Evolutionary conservation across 2,113 vertebrate species (phyloP).

Genomic region (Spheniscus mendiculus): DNA sequence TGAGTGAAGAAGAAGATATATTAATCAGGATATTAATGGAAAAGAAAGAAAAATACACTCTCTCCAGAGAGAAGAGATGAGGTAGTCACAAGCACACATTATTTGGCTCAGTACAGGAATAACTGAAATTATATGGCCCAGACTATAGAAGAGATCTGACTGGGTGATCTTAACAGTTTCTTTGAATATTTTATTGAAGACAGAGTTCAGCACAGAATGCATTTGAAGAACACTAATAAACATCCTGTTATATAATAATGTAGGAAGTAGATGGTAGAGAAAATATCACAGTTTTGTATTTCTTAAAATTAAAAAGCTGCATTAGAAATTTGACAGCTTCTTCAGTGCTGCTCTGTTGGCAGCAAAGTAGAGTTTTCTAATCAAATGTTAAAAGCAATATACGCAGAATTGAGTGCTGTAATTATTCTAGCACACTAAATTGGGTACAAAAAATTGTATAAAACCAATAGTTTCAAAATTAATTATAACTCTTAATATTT

Average conservation of each 20-base stretch:
- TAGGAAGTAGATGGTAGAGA: not conserved
- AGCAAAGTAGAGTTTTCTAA: not conserved
- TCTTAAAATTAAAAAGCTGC: not conserved
- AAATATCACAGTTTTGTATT: not conserved
- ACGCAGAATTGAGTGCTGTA: not conserved
- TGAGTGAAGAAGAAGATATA: conserved; percentile 28
- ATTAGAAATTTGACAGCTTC: not conserved
- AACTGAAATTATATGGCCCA: not conserved
- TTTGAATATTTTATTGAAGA: not conserved
- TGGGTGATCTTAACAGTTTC: not conserved
- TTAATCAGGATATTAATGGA: conserved; percentile 42
- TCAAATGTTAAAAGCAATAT: not conserved
- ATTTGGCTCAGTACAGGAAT: not conserved
- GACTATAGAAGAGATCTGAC: not conserved
- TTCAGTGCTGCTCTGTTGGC: not conserved
- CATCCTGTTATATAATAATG: not conserved
- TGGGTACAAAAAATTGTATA: not conserved
- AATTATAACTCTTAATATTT: not conserved
- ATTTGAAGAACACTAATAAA: not conserved
- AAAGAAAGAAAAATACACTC: not conserved
- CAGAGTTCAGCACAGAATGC: not conserved
- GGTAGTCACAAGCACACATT: not conserved
- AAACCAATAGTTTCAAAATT: not conserved
- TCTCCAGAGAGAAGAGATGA: not conserved
- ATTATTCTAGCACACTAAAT: not conserved